A percentile compares a stretch with the other conserved stretches of the same genome.
Evolutionary conservation across 2,888 invertebrate genomes (phyloP).

Genomic region (Rhyacophila evoluta): DNA sequence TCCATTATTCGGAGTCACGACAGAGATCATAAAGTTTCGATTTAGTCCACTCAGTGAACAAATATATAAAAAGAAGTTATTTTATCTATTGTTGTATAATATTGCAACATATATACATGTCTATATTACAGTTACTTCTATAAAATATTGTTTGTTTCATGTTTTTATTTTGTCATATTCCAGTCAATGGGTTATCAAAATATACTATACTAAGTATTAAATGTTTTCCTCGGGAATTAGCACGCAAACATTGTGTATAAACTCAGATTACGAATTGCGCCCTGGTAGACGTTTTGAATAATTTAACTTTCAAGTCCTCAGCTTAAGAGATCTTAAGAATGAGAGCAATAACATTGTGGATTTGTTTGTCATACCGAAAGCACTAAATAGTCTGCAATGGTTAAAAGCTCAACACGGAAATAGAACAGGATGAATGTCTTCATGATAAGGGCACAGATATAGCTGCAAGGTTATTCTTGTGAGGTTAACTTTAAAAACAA

Average conservation of each 20-base stretch:
- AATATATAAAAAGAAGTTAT: no score
- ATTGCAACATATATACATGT: no score
- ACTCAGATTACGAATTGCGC: conserved; percentile 9
- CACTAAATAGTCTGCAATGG: not conserved
- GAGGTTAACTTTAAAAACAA: no score
- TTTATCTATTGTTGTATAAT: no score
- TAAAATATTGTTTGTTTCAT: no score
- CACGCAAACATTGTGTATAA: conserved; percentile 9
- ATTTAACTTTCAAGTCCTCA: conserved; percentile 7
- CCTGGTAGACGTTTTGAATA: conserved; percentile 11
- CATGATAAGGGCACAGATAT: no score
- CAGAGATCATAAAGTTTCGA: no score
- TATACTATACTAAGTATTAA: conserved; percentile 3
- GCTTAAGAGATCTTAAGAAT: conserved; percentile 7
- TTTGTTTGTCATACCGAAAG: conserved; percentile 8
- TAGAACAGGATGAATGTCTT: not conserved
- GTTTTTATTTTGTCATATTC: no score
- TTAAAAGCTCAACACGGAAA: not conserved
- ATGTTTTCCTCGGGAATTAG: conserved; percentile 17
- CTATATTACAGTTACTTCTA: no score
- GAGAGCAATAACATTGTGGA: conserved; percentile 22
- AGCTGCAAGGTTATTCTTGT: no score
- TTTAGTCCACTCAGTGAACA: no score
- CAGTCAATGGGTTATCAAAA: not conserved
- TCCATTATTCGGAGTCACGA: no score